Evolutionary conservation across 92 coral and sea anemone genomes (phyloP), one percentile per base, ranked within the genome.

Genomic region (Epizoanthus scotinus): DNA sequence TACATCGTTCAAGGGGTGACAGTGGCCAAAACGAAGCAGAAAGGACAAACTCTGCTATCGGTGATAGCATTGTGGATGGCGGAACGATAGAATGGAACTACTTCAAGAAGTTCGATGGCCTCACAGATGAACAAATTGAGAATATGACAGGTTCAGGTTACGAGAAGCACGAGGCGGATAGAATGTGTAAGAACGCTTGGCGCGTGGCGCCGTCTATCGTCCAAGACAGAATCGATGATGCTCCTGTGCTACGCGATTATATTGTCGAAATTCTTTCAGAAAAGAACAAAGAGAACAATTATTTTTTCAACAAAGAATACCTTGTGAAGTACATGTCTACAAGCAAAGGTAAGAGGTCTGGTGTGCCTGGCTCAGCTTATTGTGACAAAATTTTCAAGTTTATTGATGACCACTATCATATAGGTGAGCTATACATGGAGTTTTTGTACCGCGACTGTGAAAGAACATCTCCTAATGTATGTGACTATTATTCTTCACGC

Each of bases 121-220:
- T 89, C 14, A 68, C 77, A 2, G 90, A 82, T 8, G 59, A 57
- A 75, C 85, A 89, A 25, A 29, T 89, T 3, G 69, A n/a, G 53
- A 28, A 70, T n/a, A 53, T 89, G 82, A 67, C 87, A 21, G 38
- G 18, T 34, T 21, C 14, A 21, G 85, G 52, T 15, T 83, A 86
- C 78, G 50, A 44, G 12, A 44, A 44, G 50, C 50, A 44, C 12
- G 87, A 83, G 77, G 42, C 36, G 22, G 38, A 77, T 7, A 22
- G 87, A 64, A 82, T 89, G 90, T 18, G 53, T 15, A 89, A 82
- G 70, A 86, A 89, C 67, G 90, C 93, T 18, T 89, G 93, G 93
- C 71, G 77, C 28, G 87, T 82, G 2, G 87, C 87, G 2, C n/a
- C n/a, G n/a, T 52, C 63, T 0, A 55, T 71, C 26, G 72, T 89